Conservation (phyloP, 1,140 invertebrate species). For the Euwallacea similis region DNA sequence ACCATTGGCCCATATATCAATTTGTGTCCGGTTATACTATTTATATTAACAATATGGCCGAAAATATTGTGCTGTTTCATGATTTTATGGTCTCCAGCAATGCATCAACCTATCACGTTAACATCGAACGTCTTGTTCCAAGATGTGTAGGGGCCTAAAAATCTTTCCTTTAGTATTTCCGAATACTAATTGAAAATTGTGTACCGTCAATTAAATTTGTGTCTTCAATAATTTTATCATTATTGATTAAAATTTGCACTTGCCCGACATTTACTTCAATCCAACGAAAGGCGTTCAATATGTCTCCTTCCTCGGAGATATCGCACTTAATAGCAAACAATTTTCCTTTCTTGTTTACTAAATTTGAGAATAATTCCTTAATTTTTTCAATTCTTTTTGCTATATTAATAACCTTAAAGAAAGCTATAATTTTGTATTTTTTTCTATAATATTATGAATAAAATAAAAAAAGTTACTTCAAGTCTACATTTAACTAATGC, state of each 20-base stretch:
- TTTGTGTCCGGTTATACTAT: background rate
- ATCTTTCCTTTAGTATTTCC: no score
- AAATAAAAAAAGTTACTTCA: slow-evolving; percentile 8
- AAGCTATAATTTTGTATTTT: background rate
- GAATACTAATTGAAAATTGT: no score
- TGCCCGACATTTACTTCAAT: no score
- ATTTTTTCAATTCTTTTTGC: background rate
- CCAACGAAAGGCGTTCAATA: no score
- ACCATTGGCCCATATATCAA: background rate
- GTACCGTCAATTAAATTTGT: no score
- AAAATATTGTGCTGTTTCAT: background rate
- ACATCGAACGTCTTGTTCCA: no score
- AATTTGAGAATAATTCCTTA: background rate
- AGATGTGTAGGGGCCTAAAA: no score
- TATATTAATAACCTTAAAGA: background rate
- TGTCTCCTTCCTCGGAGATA: background rate
- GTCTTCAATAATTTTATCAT: no score
- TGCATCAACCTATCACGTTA: no score
- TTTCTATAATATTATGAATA: no score
- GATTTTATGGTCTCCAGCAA: background rate
- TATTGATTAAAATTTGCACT: no score
- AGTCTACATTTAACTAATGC: slow-evolving; percentile 9
- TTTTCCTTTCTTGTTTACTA: background rate
- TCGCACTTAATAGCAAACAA: background rate
- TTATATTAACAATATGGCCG: background rate